A percentile compares a stretch with the other conserved stretches of the same genome.
Conservation (phyloP, 1,140 invertebrate genomes). For the Dinoponera quadriceps region DNA sequence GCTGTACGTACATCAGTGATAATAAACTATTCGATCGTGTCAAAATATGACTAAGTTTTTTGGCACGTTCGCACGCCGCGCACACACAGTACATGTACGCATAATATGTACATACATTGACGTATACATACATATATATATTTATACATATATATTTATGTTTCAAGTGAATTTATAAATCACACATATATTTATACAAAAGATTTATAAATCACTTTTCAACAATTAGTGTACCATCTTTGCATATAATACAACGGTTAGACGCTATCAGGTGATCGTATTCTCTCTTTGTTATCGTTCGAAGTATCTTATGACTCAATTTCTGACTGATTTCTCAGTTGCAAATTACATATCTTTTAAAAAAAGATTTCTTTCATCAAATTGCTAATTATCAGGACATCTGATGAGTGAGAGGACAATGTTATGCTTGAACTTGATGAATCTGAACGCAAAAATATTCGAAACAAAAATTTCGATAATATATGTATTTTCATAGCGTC, state of each 20-base stretch:
- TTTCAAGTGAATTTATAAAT: constrained; percentile 46
- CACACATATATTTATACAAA: constrained; percentile 50
- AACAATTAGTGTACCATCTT: constrained; percentile 27
- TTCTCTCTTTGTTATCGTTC: neutral
- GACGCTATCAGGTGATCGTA: constrained; percentile 12
- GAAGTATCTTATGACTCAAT: constrained; percentile 41
- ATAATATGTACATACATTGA: constrained; percentile 59
- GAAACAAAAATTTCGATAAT: neutral
- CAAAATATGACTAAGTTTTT: constrained; percentile 80
- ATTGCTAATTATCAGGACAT: neutral
- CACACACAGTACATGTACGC: constrained; percentile 46
- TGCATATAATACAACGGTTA: constrained; percentile 42
- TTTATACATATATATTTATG: constrained; percentile 55
- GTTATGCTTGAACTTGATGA: too few species aligned
- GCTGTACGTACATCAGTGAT: constrained; percentile 70
- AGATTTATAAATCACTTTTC: constrained; percentile 54
- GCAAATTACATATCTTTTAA: neutral
- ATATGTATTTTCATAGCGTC: too few species aligned
- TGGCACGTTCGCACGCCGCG: constrained; percentile 65
- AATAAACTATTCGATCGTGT: constrained; percentile 75
- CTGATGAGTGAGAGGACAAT: neutral
- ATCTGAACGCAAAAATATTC: too few species aligned
- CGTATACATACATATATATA: constrained; percentile 66
- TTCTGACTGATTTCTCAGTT: constrained; percentile 23
- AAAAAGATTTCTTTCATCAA: constrained; percentile 1